phyloP scores from a whole-genome alignment of 2,113 vertebrate species.

The Geococcyx californianus region DNA sequence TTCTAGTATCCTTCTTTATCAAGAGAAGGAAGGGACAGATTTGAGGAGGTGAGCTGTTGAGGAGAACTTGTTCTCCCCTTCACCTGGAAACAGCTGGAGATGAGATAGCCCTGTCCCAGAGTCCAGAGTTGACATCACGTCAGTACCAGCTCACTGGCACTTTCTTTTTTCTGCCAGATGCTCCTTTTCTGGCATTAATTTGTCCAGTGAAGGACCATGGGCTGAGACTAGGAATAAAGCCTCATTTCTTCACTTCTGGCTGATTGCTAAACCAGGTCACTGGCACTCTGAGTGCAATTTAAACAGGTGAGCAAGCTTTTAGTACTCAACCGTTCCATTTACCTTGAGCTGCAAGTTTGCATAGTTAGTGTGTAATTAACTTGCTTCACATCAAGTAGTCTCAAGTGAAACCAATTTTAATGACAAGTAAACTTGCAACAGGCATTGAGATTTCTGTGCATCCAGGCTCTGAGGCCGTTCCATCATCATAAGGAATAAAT shows the following conservation, averaged over 20 bases:
- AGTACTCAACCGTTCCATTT: background rate
- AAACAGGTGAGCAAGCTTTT: background rate
- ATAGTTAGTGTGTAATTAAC: background rate
- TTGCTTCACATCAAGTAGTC: background rate
- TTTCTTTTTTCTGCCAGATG: background rate
- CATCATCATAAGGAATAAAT: background rate
- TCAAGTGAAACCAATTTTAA: background rate
- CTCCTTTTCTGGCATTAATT: background rate
- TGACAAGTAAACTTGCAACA: background rate
- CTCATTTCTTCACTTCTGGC: background rate
- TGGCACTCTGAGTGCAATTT: background rate
- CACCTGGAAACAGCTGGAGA: background rate
- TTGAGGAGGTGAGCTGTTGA: background rate
- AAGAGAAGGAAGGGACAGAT: background rate
- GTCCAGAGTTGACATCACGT: background rate
- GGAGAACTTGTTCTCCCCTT: background rate
- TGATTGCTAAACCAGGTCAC: accelerated
- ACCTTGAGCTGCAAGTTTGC: background rate
- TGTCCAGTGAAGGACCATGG: background rate
- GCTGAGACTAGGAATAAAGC: background rate
- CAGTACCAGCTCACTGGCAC: background rate
- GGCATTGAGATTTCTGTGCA: background rate
- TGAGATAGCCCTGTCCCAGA: background rate
- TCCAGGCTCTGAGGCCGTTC: background rate
- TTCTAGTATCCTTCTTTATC: background rate